These are phyloP conservation scores for Poicephalus gulielmi DNA, from an alignment of 2,113 vertebrate genomes.

Conservation along the genomic window DNA sequence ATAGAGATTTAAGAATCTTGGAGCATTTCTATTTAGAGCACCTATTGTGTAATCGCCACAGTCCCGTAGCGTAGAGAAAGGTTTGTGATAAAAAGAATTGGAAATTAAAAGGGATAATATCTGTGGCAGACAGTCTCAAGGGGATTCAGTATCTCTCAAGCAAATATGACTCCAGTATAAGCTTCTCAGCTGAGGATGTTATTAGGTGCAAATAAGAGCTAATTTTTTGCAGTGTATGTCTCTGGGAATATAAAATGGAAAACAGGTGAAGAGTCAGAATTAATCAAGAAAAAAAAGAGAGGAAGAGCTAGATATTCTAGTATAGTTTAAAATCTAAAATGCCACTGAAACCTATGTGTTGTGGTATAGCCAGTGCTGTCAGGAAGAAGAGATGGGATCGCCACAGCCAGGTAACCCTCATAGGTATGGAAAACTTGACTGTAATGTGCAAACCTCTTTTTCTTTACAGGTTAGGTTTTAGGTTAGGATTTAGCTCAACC, in stretches of 20 bases:
- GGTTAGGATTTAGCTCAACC: not conserved
- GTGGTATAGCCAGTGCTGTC: not conserved
- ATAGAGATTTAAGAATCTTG: conserved; percentile 40
- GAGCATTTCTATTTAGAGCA: conserved; percentile 39
- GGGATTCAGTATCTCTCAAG: conserved; percentile 45
- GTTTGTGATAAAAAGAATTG: conserved; percentile 61
- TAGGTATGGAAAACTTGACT: not conserved
- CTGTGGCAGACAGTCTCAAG: conserved; percentile 49
- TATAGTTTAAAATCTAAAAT: not conserved
- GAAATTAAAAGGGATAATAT: conserved; percentile 68
- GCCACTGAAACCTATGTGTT: not conserved
- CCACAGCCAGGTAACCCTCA: not conserved
- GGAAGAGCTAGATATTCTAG: not conserved
- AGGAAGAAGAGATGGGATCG: not conserved
- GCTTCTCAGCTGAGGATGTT: conserved; percentile 43
- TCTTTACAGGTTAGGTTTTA: not conserved
- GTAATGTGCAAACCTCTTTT: not conserved
- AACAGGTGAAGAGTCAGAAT: conserved; percentile 47
- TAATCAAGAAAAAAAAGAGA: conserved; percentile 27
- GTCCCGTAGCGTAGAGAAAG: not conserved
- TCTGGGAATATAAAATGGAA: conserved; percentile 51
- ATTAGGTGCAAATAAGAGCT: conserved; percentile 66
- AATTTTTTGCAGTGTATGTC: conserved; percentile 61
- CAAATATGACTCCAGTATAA: conserved; percentile 51
- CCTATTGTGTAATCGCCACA: conserved; percentile 40